Conservation (phyloP, 2,888 invertebrate genomes). For the Harpagoxenus sublaevis region DNA sequence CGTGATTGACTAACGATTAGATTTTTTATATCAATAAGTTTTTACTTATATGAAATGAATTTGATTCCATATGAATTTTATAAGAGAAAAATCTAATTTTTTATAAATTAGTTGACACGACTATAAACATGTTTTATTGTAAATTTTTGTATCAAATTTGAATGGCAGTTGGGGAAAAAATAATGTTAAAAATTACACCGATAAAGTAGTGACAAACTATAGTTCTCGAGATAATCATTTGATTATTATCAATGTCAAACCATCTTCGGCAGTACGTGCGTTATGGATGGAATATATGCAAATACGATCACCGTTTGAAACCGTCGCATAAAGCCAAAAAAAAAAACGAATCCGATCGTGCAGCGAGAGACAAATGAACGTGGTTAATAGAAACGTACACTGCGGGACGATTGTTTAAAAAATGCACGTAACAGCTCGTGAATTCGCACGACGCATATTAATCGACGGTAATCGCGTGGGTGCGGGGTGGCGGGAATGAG, state of each 20-base stretch:
- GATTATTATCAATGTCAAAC: constrained; percentile 25
- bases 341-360: constrained; percentile 48
- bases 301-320: constrained; percentile 40
- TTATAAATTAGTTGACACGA: neutral
- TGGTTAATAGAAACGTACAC: constrained; percentile 44
- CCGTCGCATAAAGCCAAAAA: constrained; percentile 43
- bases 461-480: constrained; percentile 40
- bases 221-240: constrained; percentile 15
- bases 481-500: neutral
- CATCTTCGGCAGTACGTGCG: too few species aligned
- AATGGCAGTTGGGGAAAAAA: neutral
- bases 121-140: neutral
- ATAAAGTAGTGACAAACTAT: neutral
- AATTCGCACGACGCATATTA: constrained; percentile 50
- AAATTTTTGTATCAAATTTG: neutral
- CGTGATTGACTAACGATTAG: neutral
- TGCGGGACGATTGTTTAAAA: constrained; percentile 27
- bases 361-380: constrained; percentile 40
- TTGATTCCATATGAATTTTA: neutral
- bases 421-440: constrained; percentile 55
- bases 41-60: neutral
- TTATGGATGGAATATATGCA: constrained; percentile 18
- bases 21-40: neutral
- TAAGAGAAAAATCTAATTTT: neutral
- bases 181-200: neutral